Evolutionary conservation across 2,888 invertebrate species (phyloP).

Genomic region (Drosophila nr. medialis): DNA sequence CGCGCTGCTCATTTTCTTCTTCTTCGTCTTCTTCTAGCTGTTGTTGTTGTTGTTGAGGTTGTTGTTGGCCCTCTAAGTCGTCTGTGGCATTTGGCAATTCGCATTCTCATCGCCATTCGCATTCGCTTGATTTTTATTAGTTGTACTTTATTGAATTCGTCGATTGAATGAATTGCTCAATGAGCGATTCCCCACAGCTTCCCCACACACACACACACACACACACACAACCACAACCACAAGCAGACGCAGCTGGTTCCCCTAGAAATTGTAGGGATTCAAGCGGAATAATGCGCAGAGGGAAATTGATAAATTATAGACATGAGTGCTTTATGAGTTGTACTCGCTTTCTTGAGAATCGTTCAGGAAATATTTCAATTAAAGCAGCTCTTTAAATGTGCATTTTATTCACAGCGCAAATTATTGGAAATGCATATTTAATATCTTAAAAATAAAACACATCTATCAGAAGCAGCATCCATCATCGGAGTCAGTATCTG

Average conservation of each 20-base stretch:
- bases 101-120: constrained; percentile 57
- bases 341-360: background rate
- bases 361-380: background rate
- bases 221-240: background rate
- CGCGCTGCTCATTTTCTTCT: constrained; percentile 47
- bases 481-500: constrained; percentile 22
- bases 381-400: background rate
- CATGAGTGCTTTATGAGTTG: background rate
- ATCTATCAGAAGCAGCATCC: constrained; percentile 13
- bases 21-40: background rate
- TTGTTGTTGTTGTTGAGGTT: background rate
- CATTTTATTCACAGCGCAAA: background rate
- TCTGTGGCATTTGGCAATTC: constrained; percentile 31
- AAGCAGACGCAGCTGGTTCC: constrained; percentile 14
- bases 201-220: background rate
- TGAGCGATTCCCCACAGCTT: constrained; percentile 48
- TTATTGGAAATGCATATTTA: background rate
- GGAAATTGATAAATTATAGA: constrained; percentile 37
- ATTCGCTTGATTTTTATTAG: constrained; percentile 75
- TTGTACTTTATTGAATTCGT: constrained; percentile 77
- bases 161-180: constrained; percentile 79
- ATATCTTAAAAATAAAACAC: background rate
- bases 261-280: constrained; percentile 30
- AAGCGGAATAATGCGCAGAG: constrained; percentile 28
- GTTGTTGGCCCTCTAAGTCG: constrained; percentile 22